These are phyloP conservation scores for Anthoscopus minutus DNA, from an alignment of 2,113 vertebrate genomes.

Conservation along the genomic window DNA sequence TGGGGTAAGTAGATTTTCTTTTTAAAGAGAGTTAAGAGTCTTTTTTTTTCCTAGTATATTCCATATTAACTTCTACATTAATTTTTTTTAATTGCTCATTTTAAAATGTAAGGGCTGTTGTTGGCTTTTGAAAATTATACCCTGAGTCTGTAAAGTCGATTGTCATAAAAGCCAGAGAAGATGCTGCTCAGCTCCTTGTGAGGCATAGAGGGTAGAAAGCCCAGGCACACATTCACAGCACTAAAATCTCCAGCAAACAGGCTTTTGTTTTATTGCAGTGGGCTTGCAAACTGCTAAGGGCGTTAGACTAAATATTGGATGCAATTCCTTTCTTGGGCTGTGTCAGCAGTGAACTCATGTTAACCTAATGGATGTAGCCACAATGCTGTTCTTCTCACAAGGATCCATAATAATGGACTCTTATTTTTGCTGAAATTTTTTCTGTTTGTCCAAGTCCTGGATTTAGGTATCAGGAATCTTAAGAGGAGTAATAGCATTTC, in stretches of 20 bases:
- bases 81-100: background rate
- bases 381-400: background rate
- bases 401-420: background rate
- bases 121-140: background rate
- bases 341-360: background rate
- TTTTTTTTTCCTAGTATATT: background rate
- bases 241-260: background rate
- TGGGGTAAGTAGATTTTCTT: slow-evolving; percentile 77
- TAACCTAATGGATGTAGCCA: background rate
- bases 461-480: background rate
- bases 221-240: background rate
- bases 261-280: background rate
- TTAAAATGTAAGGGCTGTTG: background rate
- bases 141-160: background rate
- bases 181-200: background rate
- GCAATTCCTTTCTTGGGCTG: background rate
- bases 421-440: background rate
- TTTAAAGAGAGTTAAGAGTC: background rate
- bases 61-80: background rate
- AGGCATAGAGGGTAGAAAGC: background rate
- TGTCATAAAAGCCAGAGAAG: background rate
- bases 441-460: background rate
- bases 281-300: background rate
- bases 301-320: background rate
- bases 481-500: background rate